Evolutionary conservation across 2,113 vertebrate genomes (phyloP).

Genomic region (Leucoraja erinaceus): DNA sequence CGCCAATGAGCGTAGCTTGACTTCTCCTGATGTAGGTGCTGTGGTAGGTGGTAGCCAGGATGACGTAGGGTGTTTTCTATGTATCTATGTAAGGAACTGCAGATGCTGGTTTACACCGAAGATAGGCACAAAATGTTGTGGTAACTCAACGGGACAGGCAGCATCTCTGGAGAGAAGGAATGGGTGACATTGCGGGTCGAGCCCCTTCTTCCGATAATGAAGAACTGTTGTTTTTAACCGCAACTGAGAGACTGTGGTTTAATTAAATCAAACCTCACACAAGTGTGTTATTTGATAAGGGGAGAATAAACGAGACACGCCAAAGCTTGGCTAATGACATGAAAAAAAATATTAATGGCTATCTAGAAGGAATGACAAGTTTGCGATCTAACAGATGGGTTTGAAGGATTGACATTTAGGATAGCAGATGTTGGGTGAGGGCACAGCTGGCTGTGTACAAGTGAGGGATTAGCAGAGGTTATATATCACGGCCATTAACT

Average conservation of each 20-base stretch:
- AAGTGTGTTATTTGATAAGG: background rate
- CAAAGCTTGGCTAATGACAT: background rate
- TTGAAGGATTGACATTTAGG: background rate
- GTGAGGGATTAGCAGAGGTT: background rate
- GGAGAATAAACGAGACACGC: background rate
- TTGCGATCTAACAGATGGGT: background rate
- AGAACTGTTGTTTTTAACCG: background rate
- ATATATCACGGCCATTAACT: background rate
- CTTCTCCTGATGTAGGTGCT: no score
- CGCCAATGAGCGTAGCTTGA: no score
- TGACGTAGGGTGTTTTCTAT: no score
- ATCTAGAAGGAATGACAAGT: background rate
- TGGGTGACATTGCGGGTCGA: no score
- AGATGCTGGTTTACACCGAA: no score
- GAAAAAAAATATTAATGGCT: background rate
- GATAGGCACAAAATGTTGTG: no score
- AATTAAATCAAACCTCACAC: conserved; percentile 5
- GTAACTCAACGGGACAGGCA: no score
- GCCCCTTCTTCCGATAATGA: background rate
- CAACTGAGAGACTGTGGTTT: background rate
- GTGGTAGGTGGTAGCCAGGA: no score
- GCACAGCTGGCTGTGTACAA: background rate
- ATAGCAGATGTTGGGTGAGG: background rate
- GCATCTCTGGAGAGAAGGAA: no score
- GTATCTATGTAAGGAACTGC: no score